phyloP scores from a whole-genome alignment of 2,888 invertebrate genomes.

The Dicranocentrus wangi region DNA sequence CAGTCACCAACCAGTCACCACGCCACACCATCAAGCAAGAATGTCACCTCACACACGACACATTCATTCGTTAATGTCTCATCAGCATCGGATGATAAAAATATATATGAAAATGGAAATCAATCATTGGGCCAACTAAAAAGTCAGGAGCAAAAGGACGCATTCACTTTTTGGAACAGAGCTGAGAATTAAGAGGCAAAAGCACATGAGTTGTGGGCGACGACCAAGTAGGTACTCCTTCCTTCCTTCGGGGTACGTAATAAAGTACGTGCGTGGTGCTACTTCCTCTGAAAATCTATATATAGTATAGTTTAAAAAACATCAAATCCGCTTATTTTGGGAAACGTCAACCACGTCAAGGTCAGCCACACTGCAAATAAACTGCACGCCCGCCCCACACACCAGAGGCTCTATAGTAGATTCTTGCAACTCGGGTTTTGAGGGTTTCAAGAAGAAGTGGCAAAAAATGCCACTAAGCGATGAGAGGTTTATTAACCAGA shows the following conservation, averaged over 20 bases:
- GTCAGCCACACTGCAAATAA: constrained; percentile 21
- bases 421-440: background rate
- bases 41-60: too few species aligned
- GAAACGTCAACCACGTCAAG: constrained; percentile 37
- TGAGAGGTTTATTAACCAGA: constrained; percentile 26
- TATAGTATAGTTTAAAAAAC: constrained; percentile 30
- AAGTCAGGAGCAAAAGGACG: too few species aligned
- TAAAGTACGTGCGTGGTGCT: background rate
- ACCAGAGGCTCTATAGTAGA: background rate
- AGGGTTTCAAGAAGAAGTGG: background rate
- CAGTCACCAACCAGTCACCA: too few species aligned
- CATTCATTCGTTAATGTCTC: too few species aligned
- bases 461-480: background rate
- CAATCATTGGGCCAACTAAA: too few species aligned
- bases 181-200: too few species aligned
- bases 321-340: constrained; percentile 43
- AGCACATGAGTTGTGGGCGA: constrained; percentile 31
- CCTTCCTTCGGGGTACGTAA: background rate
- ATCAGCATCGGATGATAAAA: too few species aligned
- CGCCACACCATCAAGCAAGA: too few species aligned
- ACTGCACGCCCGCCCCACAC: background rate
- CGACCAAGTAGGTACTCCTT: constrained; percentile 6
- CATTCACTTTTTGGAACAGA: too few species aligned
- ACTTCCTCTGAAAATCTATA: constrained; percentile 38
- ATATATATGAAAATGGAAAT: too few species aligned